Base-by-base conservation (phyloP, 2,888 invertebrate genomes). In the Dendrolimus pini region DNA sequence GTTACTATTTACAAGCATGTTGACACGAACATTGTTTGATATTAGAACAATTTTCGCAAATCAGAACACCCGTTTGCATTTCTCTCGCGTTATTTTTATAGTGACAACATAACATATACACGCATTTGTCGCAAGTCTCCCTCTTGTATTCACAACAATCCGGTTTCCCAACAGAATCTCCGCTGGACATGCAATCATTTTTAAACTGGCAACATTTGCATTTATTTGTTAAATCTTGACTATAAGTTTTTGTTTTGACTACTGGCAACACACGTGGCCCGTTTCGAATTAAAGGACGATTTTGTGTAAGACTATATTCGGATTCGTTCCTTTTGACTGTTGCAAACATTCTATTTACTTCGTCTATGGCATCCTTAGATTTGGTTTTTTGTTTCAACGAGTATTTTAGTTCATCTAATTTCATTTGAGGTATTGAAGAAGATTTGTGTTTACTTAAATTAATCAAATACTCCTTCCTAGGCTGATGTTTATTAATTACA, bases 331-430 rank as follows among this genome's bases (percentile, higher is more conserved):
- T 81, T 56, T 68, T 75, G 0, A 89, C 82, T 7, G 75, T 86
- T 0, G 88, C 89, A 66, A 88, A 89, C 81, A 89, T 83, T 71
- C 89, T 77, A 30, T 89, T 86, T 0, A 88, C 86, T 72, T 89
- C 89, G 63, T 87, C 83, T 1, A 87, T 78, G 0, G 83, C 74
- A 53, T 89, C 85, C 78, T 83, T 88, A 0, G 85, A 80, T 67
- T 72, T 81, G 0, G 71, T 71, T 60, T 82, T 85, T 12, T 79
- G 82, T 71, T 80, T 88, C 1, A 85, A 61, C 2, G 77, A 77
- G 41, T 84, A 70, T 59, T 83, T 88, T 1, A 86, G 59, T 62
- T 88, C 85, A 52, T 89, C 89, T n/a, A 85, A 61, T 60, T 87
- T 88, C 87, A 88, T 89, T 74, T 83, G 88, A 0, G 89, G 89